These are phyloP conservation scores for Melanotaenia pygmaea DNA, from an alignment of 2,797 vertebrate genomes.

Conservation along the genomic window DNA sequence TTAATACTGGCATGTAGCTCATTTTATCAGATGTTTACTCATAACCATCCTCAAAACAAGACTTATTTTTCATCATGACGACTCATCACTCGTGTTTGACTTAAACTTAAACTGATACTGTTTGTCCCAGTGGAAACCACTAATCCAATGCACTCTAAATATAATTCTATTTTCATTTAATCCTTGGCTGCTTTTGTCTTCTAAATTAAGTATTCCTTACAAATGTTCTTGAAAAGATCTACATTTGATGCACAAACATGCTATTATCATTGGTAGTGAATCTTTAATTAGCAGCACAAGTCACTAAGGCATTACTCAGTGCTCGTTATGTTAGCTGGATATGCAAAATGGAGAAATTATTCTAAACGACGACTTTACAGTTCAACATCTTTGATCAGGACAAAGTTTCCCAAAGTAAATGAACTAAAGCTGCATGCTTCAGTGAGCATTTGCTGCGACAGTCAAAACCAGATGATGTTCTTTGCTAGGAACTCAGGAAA, in stretches of 20 bases:
- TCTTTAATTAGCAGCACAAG: neutral
- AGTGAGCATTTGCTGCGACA: slow-evolving; percentile 1
- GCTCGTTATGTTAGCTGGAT: neutral
- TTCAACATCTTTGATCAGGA: slow-evolving; percentile 10
- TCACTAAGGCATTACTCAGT: neutral
- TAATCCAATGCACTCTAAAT: neutral
- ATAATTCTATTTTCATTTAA: neutral
- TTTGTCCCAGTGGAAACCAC: neutral
- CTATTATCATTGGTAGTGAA: neutral
- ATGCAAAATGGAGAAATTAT: neutral
- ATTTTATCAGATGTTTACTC: neutral
- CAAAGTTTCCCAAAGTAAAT: neutral
- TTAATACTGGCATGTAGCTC: neutral
- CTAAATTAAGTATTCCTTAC: neutral
- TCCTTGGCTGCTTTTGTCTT: neutral
- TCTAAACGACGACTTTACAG: neutral
- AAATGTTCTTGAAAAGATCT: neutral
- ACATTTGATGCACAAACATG: neutral
- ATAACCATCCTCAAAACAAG: neutral
- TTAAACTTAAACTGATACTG: neutral
- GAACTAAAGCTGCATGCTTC: neutral
- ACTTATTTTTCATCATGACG: neutral
- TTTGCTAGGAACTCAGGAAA: slow-evolving; percentile 1
- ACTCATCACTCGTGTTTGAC: neutral
- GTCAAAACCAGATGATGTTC: slow-evolving; percentile 5